phyloP scores from a whole-genome alignment of 2,113 vertebrate genomes.

The Neogobius melanostomus region DNA sequence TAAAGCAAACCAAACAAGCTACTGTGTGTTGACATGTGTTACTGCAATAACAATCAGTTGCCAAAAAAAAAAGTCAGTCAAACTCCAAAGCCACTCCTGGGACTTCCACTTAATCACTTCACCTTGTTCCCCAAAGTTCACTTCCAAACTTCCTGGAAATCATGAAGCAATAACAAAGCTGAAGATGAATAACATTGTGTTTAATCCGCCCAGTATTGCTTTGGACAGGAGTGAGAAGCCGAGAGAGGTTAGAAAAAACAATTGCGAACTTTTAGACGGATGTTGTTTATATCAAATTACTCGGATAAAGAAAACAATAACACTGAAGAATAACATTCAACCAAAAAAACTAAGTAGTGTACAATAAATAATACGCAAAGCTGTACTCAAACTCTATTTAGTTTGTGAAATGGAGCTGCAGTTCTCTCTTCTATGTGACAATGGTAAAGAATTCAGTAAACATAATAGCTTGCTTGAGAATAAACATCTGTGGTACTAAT shows the following conservation, averaged over 20 bases:
- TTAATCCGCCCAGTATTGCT: conserved; percentile 55
- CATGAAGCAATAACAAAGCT: conserved; percentile 63
- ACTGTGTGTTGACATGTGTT: neutral
- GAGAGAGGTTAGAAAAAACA: conserved; percentile 39
- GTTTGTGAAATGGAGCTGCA: neutral
- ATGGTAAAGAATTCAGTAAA: neutral
- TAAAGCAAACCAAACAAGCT: conserved; percentile 2
- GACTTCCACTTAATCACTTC: conserved; percentile 63
- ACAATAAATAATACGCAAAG: neutral
- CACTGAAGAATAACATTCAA: neutral
- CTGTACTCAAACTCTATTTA: neutral
- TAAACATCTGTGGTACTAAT: neutral
- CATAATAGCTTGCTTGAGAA: neutral
- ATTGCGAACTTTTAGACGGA: conserved; percentile 23
- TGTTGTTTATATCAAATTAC: conserved; percentile 21
- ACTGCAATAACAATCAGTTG: conserved; percentile 35
- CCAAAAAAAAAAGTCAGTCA: conserved; percentile 34
- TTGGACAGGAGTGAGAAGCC: conserved; percentile 19
- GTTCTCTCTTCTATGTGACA: neutral
- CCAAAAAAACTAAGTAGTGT: neutral
- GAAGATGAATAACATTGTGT: conserved; percentile 53
- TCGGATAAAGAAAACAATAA: conserved; percentile 7
- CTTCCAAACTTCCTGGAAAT: conserved; percentile 67
- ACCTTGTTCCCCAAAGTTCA: conserved; percentile 61
- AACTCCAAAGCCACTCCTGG: conserved; percentile 56